A percentile compares a stretch with the other conserved stretches of the same genome.
Conservation (phyloP, 2,888 invertebrate species). For the Apoderus coryli region DNA sequence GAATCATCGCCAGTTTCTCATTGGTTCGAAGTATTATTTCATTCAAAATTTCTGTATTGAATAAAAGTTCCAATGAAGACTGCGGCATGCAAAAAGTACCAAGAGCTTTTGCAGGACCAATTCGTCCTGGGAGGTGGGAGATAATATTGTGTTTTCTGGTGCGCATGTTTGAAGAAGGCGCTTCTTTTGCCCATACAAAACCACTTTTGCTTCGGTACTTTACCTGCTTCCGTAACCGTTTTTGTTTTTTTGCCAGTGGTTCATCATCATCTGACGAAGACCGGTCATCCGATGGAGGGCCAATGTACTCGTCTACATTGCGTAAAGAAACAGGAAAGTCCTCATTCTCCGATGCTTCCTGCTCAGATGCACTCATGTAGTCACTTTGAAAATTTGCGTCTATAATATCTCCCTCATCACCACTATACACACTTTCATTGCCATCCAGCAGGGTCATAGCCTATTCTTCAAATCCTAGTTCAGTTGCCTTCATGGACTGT, state of each 20-base stretch:
- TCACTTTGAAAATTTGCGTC: conserved; percentile 6
- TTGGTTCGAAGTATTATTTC: too few relatives aligned
- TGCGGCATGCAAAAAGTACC: background rate
- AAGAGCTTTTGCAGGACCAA: conserved; percentile 4
- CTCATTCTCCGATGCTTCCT: conserved; percentile 8
- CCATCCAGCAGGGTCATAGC: conserved; percentile 5
- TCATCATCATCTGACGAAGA: conserved; percentile 5
- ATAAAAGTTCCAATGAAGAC: conserved; percentile 4
- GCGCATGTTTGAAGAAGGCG: conserved; percentile 3
- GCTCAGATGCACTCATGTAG: conserved; percentile 4
- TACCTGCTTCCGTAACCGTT: conserved; percentile 4
- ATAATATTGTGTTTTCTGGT: background rate
- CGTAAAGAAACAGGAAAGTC: too few relatives aligned
- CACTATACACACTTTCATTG: conserved; percentile 7
- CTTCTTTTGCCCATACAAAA: too few relatives aligned
- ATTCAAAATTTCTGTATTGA: conserved; percentile 1
- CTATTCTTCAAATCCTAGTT: conserved; percentile 6
- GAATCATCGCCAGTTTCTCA: too few relatives aligned
- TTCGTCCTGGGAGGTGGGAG: conserved; percentile 2
- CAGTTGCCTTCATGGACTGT: conserved; percentile 6
- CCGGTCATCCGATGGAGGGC: conserved; percentile 1
- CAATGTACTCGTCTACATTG: conserved; percentile 2
- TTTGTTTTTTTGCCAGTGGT: conserved; percentile 4
- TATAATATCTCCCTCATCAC: conserved; percentile 5
- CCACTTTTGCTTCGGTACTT: conserved; percentile 5